A percentile compares a stretch with the other conserved stretches of the same genome.
These are phyloP conservation scores for Dioctria rufipes DNA, from an alignment of 2,888 invertebrate genomes.

Conservation along the genomic window DNA sequence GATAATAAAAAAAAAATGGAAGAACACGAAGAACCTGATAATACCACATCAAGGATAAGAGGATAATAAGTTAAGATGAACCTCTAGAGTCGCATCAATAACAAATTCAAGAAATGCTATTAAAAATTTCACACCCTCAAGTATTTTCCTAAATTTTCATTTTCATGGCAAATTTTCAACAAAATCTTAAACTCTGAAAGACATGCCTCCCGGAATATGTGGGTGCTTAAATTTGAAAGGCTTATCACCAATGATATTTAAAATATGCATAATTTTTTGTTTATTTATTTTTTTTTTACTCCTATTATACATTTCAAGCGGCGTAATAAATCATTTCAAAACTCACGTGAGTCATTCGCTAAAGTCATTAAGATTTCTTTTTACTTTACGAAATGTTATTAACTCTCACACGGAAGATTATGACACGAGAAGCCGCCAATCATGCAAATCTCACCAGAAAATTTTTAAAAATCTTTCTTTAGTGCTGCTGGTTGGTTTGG, in stretches of 20 bases:
- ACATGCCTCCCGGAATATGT: no score
- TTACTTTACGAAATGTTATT: slow-evolving; percentile 33
- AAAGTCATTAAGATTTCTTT: slow-evolving; percentile 37
- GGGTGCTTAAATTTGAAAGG: not conserved
- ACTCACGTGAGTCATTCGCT: slow-evolving; percentile 33
- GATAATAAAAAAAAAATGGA: no score
- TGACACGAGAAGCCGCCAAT: slow-evolving; percentile 58
- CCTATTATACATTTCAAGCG: not conserved
- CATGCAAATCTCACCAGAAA: slow-evolving; percentile 56
- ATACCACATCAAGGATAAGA: no score
- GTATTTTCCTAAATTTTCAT: no score
- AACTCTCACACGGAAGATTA: slow-evolving; percentile 56
- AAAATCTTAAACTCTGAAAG: no score
- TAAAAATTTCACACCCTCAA: no score
- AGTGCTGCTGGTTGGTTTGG: not conserved
- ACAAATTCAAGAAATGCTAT: no score
- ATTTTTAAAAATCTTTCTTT: slow-evolving; percentile 35
- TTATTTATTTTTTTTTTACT: not conserved
- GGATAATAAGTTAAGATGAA: no score
- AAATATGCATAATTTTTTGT: slow-evolving; percentile 28
- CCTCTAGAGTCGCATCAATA: no score
- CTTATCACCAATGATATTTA: slow-evolving; percentile 35
- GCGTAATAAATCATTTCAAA: slow-evolving; percentile 41
- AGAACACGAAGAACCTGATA: no score
- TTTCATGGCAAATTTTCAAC: no score